Conservation (phyloP, 2,797 vertebrate species). For the Sebastiscus albofasciatus region DNA sequence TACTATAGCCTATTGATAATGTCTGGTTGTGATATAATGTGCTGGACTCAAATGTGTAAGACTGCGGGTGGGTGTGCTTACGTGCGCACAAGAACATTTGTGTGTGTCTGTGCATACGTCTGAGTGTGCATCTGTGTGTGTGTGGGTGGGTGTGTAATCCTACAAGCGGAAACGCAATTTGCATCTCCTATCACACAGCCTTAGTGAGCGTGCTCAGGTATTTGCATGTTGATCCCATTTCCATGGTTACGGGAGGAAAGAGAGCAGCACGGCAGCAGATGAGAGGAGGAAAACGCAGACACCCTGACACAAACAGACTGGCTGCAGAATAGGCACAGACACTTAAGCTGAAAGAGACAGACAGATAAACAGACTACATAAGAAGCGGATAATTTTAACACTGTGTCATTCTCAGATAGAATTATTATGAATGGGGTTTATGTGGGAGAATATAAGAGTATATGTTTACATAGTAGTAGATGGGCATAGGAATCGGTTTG, state of each 20-base stretch:
- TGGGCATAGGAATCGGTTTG: background rate
- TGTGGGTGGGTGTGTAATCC: conserved; percentile 53
- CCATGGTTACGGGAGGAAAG: conserved; percentile 68
- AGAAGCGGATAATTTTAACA: background rate
- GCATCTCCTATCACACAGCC: conserved; percentile 66
- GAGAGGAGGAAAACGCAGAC: conserved; percentile 51
- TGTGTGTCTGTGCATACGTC: conserved; percentile 11
- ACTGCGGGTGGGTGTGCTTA: conserved; percentile 35
- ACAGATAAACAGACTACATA: conserved; percentile 11
- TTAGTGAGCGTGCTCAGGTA: conserved; percentile 63
- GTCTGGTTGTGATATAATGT: background rate
- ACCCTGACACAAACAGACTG: conserved; percentile 39
- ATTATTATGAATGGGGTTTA: conserved; percentile 2
- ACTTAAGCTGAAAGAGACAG: conserved; percentile 27
- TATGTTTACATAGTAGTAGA: background rate
- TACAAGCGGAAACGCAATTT: conserved; percentile 65
- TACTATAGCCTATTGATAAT: background rate
- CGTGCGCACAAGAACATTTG: background rate
- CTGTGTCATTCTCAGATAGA: background rate
- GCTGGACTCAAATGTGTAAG: background rate
- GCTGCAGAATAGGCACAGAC: conserved; percentile 9
- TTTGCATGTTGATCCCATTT: conserved; percentile 79
- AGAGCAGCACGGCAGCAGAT: conserved; percentile 50
- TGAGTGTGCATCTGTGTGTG: conserved; percentile 37
- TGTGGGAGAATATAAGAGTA: background rate